Conservation (phyloP, 64 coral and sea anemone genomes). For the Pachyseris speciosa region DNA sequence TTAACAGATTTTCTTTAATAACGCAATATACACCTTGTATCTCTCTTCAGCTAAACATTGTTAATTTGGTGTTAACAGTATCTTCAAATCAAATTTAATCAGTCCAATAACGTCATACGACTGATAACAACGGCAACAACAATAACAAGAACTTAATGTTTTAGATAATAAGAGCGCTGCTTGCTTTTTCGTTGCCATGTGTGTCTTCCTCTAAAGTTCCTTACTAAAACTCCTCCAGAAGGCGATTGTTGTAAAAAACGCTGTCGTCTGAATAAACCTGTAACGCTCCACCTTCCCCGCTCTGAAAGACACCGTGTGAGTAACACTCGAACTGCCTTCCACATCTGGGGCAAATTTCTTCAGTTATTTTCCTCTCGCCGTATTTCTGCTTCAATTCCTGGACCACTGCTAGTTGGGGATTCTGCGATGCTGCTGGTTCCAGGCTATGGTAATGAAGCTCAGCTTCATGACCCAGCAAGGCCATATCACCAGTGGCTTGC, state of each 20-base stretch:
- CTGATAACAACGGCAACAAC: not conserved
- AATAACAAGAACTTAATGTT: not conserved
- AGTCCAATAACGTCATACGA: not conserved
- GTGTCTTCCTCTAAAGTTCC: no score
- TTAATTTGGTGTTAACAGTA: no score
- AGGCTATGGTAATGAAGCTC: slow-evolving; percentile 4
- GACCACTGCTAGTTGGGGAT: not conserved
- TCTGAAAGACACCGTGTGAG: not conserved
- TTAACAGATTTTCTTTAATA: no score
- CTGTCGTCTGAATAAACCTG: not conserved
- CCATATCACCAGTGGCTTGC: not conserved
- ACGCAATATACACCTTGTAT: no score
- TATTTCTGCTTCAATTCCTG: not conserved
- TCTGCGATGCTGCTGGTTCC: not conserved
- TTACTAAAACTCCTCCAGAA: not conserved
- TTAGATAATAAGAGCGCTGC: not conserved
- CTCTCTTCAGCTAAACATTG: no score
- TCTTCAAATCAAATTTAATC: not conserved
- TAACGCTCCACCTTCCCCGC: not conserved
- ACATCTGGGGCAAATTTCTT: slow-evolving; percentile 5
- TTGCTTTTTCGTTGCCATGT: no score
- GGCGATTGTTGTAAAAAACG: not conserved
- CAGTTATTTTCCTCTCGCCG: not conserved
- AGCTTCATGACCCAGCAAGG: slow-evolving; percentile 29
- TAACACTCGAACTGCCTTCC: not conserved